Evolutionary conservation across 2,888 invertebrate species (phyloP), one percentile per base, ranked within the genome.

Genomic region (Chrysolina americana): DNA sequence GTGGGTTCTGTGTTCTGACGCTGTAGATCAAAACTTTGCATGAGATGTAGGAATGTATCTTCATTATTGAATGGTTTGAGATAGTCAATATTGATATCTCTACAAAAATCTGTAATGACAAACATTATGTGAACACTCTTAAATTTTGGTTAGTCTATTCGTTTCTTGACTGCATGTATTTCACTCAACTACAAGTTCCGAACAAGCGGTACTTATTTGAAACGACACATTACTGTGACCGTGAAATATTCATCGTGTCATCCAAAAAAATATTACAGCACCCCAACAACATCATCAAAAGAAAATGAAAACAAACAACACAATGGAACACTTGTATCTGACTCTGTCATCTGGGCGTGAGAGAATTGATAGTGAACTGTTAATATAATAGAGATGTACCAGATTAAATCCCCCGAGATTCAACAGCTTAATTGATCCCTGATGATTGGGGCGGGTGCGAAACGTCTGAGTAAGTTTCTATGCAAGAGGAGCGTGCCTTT

Each of bases 371-470:
- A 69, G 73, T 65, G 71, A 71, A 63, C 77, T 69, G 76, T 71
- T 74, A 76, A 76, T 72, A 76, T 74, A 80, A 78, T 75, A 74
- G 78, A 76, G 76, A 78, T 73, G 75, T 74, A 44, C 71, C 72
- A 70, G 76, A 73, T 65, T 72, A 59, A 48, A 63, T 65, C 68
- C 73, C 79, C 70, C 66, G 81, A 72, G 79, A 79, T 76, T 65
- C 68, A 69, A 66, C 71, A 73, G 76, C 79, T 87, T 87, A 87
- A 87, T 87, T 86, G 86, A 87, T 87, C 87, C 87, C 87, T 79
- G 86, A 86, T 86, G 87, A 87, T 84, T 83, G 82, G 84, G 84
- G 85, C 80, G 80, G 82, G 85, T 82, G 85, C 82, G 84, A 85
- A 86, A 84, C 82, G 84, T 84, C 82, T 82, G 80, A 79, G 81